Evolutionary conservation across 2,113 vertebrate genomes (phyloP).

Genomic region (Pachypanchax playfairii): DNA sequence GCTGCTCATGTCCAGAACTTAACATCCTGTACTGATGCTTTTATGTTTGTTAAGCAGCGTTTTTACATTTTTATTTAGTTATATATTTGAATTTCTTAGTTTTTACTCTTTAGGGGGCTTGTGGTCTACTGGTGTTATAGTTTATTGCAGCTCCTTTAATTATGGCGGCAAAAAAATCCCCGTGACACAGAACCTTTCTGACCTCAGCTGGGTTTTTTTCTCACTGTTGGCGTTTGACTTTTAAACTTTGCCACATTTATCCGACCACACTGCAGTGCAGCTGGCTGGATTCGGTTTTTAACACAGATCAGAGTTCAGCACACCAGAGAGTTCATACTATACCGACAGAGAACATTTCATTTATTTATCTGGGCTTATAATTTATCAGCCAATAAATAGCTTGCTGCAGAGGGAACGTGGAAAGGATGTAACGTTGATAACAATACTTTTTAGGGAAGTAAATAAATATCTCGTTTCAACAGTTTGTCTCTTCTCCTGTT

Average conservation of each 20-base stretch:
- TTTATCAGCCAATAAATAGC: not conserved
- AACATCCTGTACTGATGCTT: not conserved
- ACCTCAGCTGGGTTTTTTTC: not conserved
- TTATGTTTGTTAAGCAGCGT: not conserved
- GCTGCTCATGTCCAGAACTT: not conserved
- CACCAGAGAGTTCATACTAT: not conserved
- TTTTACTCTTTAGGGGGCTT: constrained; percentile 1
- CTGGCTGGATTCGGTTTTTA: not conserved
- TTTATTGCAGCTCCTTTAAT: not conserved
- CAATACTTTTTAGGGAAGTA: not conserved
- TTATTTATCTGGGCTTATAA: not conserved
- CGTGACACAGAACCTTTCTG: not conserved
- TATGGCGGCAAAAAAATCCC: not conserved
- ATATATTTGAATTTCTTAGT: not conserved
- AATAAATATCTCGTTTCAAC: not conserved
- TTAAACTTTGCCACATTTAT: constrained; percentile 7
- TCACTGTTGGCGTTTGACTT: not conserved
- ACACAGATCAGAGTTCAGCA: not conserved
- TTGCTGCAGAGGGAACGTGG: not conserved
- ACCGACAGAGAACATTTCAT: not conserved
- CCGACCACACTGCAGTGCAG: not conserved
- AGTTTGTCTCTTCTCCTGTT: too few relatives aligned
- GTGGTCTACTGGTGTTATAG: not conserved
- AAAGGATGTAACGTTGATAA: too few relatives aligned
- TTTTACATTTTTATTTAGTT: not conserved